Evolutionary conservation across 2,888 invertebrate species (phyloP), one percentile per base, ranked within the genome.

Genomic region (Agonopterix subpropinquella): DNA sequence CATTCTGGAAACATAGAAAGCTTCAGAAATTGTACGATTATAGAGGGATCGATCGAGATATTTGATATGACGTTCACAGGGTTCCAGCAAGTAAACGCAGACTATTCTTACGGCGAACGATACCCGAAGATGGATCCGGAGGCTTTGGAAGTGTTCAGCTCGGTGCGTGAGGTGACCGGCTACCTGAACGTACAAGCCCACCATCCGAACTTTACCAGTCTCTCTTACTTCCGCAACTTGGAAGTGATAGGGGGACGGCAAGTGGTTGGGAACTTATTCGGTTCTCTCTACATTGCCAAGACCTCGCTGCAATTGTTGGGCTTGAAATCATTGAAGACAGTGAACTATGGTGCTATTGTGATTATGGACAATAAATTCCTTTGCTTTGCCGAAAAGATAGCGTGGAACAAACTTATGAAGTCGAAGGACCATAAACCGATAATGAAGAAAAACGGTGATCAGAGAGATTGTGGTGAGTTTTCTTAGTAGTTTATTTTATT

Each of bases 161-260:
- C 97, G 0, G 91, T 98, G 1, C 94, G 93, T 51, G 97, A 98
- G 86, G 95, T 98, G 49, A 98, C 98, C 0, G 98, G 98, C 0
- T 97, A 92, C 71, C 87, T 98, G 42, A 95, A 96, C 66, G 95
- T 98, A 47, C 98, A 98, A 78, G 97, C 95, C 0, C 92, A 92
- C 47, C 95, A 97, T 73, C 86, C 90, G 0, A 92, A 95, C 56
- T 97, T 98, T 71, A 95, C 92, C 55, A 96, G 95, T 72, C 89
- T 98, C 10, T 95, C 96, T 1, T 98, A 96, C 79, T 96, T 98
- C 73, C 91, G 96, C 43, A 98, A 98, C 73, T 87, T 99, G 61
- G 96, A 98, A 84, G 91, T 95, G 7, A 98, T 99, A 59, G 96
- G 97, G 50, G 99, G 99, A 2, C 91, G 98, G 35, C 92, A 93